phyloP scores from a whole-genome alignment of 2,797 vertebrate genomes.

The Carapus acus region DNA sequence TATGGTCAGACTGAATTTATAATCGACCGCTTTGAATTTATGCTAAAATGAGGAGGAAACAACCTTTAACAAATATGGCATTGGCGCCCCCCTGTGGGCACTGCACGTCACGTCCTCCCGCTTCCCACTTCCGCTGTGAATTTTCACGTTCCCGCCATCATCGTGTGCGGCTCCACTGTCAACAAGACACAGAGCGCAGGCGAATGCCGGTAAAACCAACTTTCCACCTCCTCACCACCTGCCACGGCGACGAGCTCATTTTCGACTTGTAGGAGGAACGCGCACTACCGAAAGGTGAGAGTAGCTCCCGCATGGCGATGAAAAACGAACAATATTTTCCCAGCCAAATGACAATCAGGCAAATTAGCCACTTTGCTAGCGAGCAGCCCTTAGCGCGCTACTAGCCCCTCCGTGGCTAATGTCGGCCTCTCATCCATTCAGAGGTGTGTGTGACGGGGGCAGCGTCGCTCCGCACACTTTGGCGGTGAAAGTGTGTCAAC shows the following conservation, averaged over 20 bases:
- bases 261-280: conserved; percentile 22
- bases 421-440: conserved; percentile 67
- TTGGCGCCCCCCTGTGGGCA: neutral
- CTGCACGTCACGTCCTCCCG: conserved; percentile 33
- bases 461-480: conserved; percentile 4
- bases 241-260: conserved; percentile 5
- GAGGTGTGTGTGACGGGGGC: conserved; percentile 35
- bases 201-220: conserved; percentile 69
- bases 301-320: neutral
- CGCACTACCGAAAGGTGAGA: conserved; percentile 46
- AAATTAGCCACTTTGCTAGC: conserved; percentile 63
- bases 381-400: conserved; percentile 45
- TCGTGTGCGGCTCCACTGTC: conserved; percentile 60
- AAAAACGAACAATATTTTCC: conserved; percentile 33
- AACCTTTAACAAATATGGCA: too few species aligned
- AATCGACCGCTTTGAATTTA: too few species aligned
- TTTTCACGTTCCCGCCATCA: conserved; percentile 80
- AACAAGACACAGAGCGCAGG: conserved; percentile 63
- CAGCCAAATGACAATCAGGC: conserved; percentile 53
- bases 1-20: too few species aligned
- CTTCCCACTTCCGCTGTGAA: conserved; percentile 66
- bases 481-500: neutral
- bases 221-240: conserved; percentile 30
- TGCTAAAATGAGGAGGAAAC: too few species aligned
- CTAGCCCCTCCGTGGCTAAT: conserved; percentile 58